Evolutionary conservation across 2,113 vertebrate genomes (phyloP), one percentile per base, ranked within the genome.

Genomic region (Gobius niger): DNA sequence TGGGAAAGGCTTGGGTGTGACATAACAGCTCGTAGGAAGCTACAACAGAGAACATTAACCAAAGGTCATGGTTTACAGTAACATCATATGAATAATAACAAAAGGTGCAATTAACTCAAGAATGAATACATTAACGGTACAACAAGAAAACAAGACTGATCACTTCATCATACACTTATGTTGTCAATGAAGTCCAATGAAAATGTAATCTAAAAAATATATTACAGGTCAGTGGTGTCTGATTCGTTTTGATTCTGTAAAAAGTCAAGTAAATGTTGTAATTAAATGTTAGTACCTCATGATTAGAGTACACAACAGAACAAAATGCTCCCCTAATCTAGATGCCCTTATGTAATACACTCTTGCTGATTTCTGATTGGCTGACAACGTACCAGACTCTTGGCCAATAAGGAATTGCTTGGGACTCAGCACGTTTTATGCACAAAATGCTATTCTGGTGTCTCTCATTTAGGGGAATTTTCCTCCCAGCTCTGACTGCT

Each of bases 361-460:
- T 19, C 16, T 10, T 54, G n/a, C n/a, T 24, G 3, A 24, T 57
- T 12, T 34, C 19, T 9, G 16, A 34, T 10, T 57, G 13, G 24
- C 44, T 46, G 52, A 68, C 63, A 65, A 65, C 50, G 40, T 5
- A 11, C 59, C 44, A 77, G 9, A 80, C 52, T 41, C 67, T 71
- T 70, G 66, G 46, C 67, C 78, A 77, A 81, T 78, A 12, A 47
- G 67, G 83, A 80, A 70, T 83, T 63, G 52, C 67, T 77, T 71
- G 66, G 53, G 65, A 65, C 50, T 65, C 16, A 60, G 24, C 69
- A 12, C 44, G 52, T 54, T 76, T 44, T 72, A 60, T 80, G 10
- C 81, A 78, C 70, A 44, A 1, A 24, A 63, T 66, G 44, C 69
- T 81, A 78, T 84, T 86, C 75, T 73, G 67, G 60, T 71, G 74